phyloP scores from a whole-genome alignment of 2,113 vertebrate genomes.

The Stigmatopora argus region DNA sequence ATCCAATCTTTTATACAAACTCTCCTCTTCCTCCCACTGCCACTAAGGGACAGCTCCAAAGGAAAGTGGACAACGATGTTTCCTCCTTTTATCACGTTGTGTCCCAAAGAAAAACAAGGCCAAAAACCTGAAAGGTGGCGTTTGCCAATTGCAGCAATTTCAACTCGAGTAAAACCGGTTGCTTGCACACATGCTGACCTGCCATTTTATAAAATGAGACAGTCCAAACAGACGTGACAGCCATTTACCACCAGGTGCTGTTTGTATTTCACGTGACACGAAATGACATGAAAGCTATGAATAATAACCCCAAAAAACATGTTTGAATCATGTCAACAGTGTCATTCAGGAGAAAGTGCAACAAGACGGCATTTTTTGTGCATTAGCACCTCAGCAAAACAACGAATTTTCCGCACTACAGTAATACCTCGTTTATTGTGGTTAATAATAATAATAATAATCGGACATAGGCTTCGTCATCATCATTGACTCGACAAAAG shows the following conservation, averaged over 20 bases:
- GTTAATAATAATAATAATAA: no score
- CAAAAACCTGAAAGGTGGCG: conserved; percentile 20
- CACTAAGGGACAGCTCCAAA: conserved; percentile 21
- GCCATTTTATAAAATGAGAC: conserved; percentile 23
- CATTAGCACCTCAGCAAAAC: background rate
- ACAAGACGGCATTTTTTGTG: background rate
- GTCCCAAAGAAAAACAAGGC: conserved; percentile 27
- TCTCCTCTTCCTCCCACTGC: conserved; percentile 44
- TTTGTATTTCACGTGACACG: conserved; percentile 33
- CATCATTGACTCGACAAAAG: no score
- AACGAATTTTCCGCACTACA: no score
- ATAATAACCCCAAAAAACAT: background rate
- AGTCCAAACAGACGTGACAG: conserved; percentile 18
- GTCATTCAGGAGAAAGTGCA: conserved; percentile 14
- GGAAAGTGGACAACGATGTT: conserved; percentile 28
- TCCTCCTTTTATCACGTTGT: conserved; percentile 24
- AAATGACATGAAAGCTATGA: conserved; percentile 30
- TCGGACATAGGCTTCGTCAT: no score
- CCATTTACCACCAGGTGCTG: conserved; percentile 38
- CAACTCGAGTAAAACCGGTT: conserved; percentile 19
- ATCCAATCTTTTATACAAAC: conserved; percentile 54
- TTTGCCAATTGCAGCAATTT: conserved; percentile 7
- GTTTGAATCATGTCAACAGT: conserved; percentile 27
- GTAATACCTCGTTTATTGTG: no score
- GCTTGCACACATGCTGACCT: conserved; percentile 34